Evolutionary conservation across 2,888 invertebrate species (phyloP).

Genomic region (Pristionchus japonicus): DNA sequence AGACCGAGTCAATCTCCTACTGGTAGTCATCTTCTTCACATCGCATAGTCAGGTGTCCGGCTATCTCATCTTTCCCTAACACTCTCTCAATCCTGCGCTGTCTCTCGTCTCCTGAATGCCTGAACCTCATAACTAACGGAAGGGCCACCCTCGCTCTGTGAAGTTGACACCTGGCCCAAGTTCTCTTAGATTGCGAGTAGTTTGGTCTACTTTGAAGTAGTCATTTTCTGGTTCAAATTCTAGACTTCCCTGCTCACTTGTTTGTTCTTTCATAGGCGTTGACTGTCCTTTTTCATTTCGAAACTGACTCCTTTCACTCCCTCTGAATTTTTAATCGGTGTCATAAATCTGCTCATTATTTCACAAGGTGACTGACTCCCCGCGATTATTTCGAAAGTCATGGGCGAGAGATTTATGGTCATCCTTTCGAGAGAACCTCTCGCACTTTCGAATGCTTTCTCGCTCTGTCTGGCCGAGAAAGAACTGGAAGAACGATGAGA

Average conservation of each 20-base stretch:
- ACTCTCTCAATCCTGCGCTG: not conserved
- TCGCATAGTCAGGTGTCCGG: not conserved
- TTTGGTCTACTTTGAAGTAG: no score
- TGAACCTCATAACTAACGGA: not conserved
- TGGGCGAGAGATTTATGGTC: not conserved
- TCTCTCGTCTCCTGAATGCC: not conserved
- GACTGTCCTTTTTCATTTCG: not conserved
- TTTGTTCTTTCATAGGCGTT: no score
- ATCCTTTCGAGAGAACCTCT: not conserved
- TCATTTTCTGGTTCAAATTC: no score
- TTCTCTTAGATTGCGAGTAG: no score
- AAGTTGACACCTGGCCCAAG: not conserved
- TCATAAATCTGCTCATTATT: not conserved
- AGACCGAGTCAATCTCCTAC: not conserved
- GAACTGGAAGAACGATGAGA: no score
- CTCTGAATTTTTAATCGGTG: not conserved
- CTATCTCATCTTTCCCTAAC: not conserved
- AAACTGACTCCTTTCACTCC: not conserved
- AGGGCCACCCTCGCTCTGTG: not conserved
- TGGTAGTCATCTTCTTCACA: not conserved
- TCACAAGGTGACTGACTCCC: slow-evolving; percentile 1
- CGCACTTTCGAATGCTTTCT: no score
- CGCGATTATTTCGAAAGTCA: slow-evolving; percentile 10
- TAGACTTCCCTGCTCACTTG: no score
- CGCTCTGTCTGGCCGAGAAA: no score